Conservation (phyloP, 2,113 vertebrate species). For the Meleagris gallopavo region DNA sequence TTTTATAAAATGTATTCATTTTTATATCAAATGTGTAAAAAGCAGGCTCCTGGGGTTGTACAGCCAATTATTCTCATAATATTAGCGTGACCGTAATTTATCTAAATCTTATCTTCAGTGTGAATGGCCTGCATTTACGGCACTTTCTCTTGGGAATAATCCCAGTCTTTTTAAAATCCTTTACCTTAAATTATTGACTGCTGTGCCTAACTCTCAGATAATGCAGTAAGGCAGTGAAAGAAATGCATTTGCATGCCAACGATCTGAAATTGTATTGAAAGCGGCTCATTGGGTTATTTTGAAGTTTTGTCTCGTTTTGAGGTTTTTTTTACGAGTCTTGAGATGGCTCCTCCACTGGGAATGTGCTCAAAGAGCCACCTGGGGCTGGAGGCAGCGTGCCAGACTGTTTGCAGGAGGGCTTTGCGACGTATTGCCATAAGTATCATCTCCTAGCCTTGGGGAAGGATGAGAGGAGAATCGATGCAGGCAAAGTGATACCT, state of each 20-base stretch:
- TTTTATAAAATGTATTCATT: not conserved
- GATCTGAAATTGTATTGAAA: not conserved
- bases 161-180: constrained; percentile 1
- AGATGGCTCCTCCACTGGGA: not conserved
- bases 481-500: not conserved
- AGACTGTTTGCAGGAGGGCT: not conserved
- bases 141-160: constrained; percentile 18
- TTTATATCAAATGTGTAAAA: not conserved
- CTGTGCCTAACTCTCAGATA: not conserved
- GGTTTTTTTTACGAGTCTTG: not conserved
- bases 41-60: not conserved
- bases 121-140: constrained; percentile 1
- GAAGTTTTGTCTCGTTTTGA: constrained; percentile 1
- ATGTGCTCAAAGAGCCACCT: not conserved
- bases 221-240: not conserved
- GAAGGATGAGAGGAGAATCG: not conserved
- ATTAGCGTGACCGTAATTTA: not conserved
- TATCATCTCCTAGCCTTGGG: not conserved
- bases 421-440: not conserved
- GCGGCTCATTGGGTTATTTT: not conserved
- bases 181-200: constrained; percentile 37
- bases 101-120: constrained; percentile 9
- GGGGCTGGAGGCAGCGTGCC: not conserved
- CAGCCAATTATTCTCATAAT: not conserved
- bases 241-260: not conserved